Percentiles rank a stretch among this genome's conserved stretches.
Evolutionary conservation across 2,888 invertebrate species (phyloP).

Genomic region (Torymus texanus): DNA sequence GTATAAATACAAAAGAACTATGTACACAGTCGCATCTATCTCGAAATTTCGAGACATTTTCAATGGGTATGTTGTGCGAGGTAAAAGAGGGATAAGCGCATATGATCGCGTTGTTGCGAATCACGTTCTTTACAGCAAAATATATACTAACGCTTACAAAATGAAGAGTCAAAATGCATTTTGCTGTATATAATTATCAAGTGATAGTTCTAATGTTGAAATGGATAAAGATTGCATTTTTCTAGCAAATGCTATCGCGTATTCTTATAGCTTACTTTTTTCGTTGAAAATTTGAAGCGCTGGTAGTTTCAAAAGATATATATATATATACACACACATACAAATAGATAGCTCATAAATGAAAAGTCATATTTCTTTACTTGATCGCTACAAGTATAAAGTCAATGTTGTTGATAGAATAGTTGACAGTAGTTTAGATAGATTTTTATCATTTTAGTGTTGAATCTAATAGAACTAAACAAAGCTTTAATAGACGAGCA

Average conservation of each 20-base stretch:
- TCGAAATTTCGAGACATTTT: no score
- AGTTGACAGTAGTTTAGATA: background rate
- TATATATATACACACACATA: no score
- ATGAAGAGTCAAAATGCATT: no score
- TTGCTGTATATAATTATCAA: no score
- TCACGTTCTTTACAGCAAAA: no score
- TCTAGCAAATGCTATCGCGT: slow-evolving; percentile 1
- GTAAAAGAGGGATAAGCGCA: no score
- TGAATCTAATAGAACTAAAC: background rate
- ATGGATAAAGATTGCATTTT: background rate
- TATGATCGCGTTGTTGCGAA: no score
- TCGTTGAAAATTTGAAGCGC: background rate
- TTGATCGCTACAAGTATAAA: background rate
- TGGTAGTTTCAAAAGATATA: slow-evolving; percentile 10
- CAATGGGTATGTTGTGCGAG: no score
- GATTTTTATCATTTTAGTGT: slow-evolving; percentile 8
- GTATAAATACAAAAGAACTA: background rate
- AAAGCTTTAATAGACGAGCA: background rate
- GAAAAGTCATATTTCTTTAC: background rate
- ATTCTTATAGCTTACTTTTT: background rate
- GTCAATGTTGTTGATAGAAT: slow-evolving; percentile 18
- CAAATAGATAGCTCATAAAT: background rate
- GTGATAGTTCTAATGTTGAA: no score
- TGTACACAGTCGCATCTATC: no score
- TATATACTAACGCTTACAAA: no score